These are phyloP conservation scores for Micromussa lordhowensis DNA, from an alignment of 92 coral and sea anemone species.

Conservation along the genomic window DNA sequence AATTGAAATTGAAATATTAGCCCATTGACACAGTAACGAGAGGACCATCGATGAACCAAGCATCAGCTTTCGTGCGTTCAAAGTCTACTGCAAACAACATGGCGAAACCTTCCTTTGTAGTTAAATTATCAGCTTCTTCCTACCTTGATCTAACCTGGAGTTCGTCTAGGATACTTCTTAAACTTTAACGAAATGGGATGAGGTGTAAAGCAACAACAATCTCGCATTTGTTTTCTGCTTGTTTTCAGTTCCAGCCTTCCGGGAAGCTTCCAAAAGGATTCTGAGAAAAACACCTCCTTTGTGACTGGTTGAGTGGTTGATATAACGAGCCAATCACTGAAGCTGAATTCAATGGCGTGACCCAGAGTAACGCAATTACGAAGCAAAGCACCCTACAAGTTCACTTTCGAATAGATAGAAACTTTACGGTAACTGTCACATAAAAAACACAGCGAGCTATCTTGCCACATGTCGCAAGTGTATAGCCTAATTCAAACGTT, in stretches of 20 bases:
- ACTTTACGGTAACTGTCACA: too few species aligned
- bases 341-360: neutral
- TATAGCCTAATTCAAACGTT: too few species aligned
- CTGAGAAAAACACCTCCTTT: neutral
- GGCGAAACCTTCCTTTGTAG: neutral
- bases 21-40: too few species aligned
- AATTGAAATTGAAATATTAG: too few species aligned
- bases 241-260: neutral
- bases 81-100: neutral
- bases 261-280: neutral
- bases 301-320: neutral
- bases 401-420: too few species aligned
- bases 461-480: too few species aligned
- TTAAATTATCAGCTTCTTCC: neutral
- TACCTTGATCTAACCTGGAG: neutral
- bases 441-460: too few species aligned
- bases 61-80: neutral
- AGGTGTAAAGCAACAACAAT: neutral
- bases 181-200: neutral
- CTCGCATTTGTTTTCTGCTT: neutral
- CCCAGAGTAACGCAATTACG: neutral
- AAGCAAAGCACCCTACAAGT: neutral
- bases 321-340: neutral
- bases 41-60: neutral
- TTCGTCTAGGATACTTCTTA: neutral